These are phyloP conservation scores for Sialia sialis DNA, from an alignment of 2,113 vertebrate species.

Conservation along the genomic window DNA sequence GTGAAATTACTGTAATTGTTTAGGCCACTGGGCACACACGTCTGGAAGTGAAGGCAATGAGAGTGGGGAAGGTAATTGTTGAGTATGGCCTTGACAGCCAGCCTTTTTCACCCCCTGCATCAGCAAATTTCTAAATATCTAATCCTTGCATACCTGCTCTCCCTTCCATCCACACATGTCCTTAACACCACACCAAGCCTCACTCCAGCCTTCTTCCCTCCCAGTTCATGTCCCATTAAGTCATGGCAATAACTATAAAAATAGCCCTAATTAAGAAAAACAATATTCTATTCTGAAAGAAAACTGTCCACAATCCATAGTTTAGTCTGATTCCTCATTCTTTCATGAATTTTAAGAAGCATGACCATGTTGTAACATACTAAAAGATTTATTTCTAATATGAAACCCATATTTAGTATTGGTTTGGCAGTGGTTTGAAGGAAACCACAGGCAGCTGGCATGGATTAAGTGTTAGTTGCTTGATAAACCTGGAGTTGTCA, in stretches of 20 bases:
- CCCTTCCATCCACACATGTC: neutral
- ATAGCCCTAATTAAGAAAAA: neutral
- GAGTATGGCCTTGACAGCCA: neutral
- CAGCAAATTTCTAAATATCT: neutral
- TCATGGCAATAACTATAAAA: neutral
- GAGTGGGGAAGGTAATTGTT: neutral
- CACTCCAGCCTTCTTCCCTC: neutral
- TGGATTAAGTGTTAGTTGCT: neutral
- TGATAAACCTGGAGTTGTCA: conserved; percentile 34
- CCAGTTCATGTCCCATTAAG: neutral
- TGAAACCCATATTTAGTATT: neutral
- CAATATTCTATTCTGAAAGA: neutral
- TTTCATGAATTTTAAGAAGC: neutral
- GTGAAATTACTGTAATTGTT: too few relatives aligned
- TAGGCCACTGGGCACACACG: neutral
- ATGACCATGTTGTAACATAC: neutral
- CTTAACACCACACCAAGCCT: neutral
- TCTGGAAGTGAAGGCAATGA: neutral
- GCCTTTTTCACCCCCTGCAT: neutral
- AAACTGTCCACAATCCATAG: neutral
- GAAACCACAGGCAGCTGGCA: conserved; percentile 43
- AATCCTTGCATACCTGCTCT: neutral
- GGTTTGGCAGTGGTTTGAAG: neutral
- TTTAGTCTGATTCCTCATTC: neutral
- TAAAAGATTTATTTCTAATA: conserved; percentile 29